phyloP scores from a whole-genome alignment of 64 coral and sea anemone species.

The Stichodactyla helianthus region DNA sequence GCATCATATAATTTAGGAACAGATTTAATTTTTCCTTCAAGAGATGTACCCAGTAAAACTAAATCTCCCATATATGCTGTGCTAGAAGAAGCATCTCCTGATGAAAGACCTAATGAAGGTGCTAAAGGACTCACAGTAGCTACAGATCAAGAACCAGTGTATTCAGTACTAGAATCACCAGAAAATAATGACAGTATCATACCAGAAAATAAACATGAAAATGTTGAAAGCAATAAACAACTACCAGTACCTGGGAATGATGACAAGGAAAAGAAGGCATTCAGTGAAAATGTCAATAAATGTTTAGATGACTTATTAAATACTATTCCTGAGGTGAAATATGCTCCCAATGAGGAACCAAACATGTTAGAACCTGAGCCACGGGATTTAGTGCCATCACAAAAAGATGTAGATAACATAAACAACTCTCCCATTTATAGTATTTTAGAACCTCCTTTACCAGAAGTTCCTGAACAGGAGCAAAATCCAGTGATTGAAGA shows the following conservation, averaged over 20 bases:
- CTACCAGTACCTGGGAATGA: background rate
- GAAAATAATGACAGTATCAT: background rate
- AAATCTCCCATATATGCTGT: conserved; percentile 40
- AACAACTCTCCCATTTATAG: background rate
- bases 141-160: background rate
- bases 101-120: background rate
- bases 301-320: background rate
- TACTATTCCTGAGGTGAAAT: background rate
- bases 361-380: background rate
- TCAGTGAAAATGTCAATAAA: background rate
- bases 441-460: conserved; percentile 29
- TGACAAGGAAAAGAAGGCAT: background rate
- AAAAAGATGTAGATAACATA: background rate
- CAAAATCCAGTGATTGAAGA: background rate
- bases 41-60: background rate
- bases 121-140: background rate
- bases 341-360: background rate
- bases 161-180: background rate
- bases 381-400: background rate
- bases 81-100: background rate
- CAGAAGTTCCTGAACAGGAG: background rate
- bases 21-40: background rate
- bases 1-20: background rate
- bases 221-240: background rate
- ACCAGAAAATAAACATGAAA: background rate